Evolutionary conservation across 1,140 invertebrate genomes (phyloP).

Genomic region (Metopolophium dirhodum): DNA sequence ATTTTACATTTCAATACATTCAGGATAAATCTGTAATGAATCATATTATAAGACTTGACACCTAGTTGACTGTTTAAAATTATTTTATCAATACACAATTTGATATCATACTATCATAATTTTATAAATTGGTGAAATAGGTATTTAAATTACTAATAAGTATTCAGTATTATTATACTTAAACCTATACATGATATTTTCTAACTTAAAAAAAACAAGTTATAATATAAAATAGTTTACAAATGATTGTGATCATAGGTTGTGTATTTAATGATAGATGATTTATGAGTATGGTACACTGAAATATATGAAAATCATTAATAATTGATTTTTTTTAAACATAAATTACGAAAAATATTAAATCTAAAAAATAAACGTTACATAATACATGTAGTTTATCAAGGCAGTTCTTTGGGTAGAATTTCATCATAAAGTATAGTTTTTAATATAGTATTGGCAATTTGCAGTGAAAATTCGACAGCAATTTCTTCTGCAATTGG

Average conservation of each 20-base stretch:
- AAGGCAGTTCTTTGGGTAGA: slow-evolving; percentile 61
- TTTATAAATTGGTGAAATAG: neutral
- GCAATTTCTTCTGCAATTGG: slow-evolving; percentile 75
- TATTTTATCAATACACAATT: neutral
- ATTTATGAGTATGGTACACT: neutral
- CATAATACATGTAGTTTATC: neutral
- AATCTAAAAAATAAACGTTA: neutral
- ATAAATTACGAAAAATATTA: neutral
- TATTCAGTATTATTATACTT: neutral
- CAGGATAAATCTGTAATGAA: neutral
- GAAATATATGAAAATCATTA: neutral
- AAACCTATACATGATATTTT: neutral
- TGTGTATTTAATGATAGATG: neutral
- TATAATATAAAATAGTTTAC: neutral
- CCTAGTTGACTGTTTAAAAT: neutral
- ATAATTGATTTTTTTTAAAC: neutral
- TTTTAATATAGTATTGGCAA: slow-evolving; percentile 68
- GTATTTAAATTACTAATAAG: neutral
- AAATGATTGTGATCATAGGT: neutral
- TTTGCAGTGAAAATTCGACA: slow-evolving; percentile 68
- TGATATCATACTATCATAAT: neutral
- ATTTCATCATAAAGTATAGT: slow-evolving; percentile 68
- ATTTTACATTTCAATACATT: neutral
- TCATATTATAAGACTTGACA: neutral
- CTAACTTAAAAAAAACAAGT: neutral